Percentiles rank a stretch among this genome's conserved stretches.
phyloP scores from a whole-genome alignment of 2,113 vertebrate species.

The Psilopsiagon aurifrons region DNA sequence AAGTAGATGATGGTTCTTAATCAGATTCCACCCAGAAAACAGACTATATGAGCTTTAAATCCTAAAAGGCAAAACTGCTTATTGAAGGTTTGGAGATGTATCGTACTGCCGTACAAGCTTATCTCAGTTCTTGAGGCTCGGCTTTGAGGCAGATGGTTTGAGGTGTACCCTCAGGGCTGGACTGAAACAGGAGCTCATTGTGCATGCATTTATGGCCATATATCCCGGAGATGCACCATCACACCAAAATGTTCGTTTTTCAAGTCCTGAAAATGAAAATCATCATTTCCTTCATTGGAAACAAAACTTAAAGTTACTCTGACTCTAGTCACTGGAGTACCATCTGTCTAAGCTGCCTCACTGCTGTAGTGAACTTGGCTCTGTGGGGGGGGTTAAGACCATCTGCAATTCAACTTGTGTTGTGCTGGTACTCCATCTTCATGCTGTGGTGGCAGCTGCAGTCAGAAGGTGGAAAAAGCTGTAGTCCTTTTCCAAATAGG shows the following conservation, averaged over 20 bases:
- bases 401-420: neutral
- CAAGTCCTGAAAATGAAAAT: neutral
- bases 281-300: neutral
- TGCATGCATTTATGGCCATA: neutral
- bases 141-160: neutral
- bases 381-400: neutral
- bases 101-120: neutral
- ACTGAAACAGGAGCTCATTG: neutral
- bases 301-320: neutral
- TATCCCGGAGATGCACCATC: neutral
- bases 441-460: neutral
- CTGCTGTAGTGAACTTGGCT: neutral
- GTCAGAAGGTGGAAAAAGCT: neutral
- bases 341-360: neutral
- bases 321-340: neutral
- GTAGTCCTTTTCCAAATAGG: neutral
- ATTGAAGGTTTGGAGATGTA: neutral
- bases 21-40: neutral
- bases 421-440: neutral
- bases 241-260: neutral
- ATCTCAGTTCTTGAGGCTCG: neutral
- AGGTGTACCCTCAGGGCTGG: neutral
- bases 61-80: neutral
- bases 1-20: neutral
- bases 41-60: neutral